A percentile compares a stretch with the other conserved stretches of the same genome.
These are phyloP conservation scores for Fratercula arctica DNA, from an alignment of 2,797 vertebrate genomes.

Conservation along the genomic window DNA sequence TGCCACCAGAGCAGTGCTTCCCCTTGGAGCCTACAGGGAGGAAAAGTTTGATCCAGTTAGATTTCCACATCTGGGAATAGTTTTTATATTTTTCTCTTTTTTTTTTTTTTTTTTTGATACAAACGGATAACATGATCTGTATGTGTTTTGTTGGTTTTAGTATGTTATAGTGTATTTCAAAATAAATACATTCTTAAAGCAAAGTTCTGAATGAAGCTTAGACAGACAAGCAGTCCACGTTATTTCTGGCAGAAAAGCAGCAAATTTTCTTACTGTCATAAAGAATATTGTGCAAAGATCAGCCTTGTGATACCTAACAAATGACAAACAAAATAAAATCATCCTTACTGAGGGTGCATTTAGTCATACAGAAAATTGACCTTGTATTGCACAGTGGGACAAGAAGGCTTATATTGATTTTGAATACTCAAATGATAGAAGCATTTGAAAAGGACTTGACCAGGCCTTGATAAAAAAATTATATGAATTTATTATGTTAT, in stretches of 20 bases:
- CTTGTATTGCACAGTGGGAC: background rate
- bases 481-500: background rate
- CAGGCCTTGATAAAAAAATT: background rate
- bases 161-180: background rate
- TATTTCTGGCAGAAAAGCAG: background rate
- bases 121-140: background rate
- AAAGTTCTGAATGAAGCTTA: background rate
- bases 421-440: background rate
- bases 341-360: background rate
- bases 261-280: background rate
- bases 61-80: background rate
- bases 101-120: background rate
- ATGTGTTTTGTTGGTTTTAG: background rate
- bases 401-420: constrained; percentile 27
- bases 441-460: background rate
- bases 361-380: constrained; percentile 35
- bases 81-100: background rate
- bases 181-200: background rate
- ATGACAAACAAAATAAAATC: constrained; percentile 34
- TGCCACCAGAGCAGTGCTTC: background rate
- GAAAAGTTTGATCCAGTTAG: background rate
- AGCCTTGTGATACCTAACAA: background rate
- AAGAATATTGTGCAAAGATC: constrained; percentile 27
- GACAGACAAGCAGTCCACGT: background rate
- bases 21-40: background rate